Evolutionary conservation across 2,797 vertebrate species (phyloP), one percentile per base, ranked within the genome.

Genomic region (Tachyglossus aculeatus): DNA sequence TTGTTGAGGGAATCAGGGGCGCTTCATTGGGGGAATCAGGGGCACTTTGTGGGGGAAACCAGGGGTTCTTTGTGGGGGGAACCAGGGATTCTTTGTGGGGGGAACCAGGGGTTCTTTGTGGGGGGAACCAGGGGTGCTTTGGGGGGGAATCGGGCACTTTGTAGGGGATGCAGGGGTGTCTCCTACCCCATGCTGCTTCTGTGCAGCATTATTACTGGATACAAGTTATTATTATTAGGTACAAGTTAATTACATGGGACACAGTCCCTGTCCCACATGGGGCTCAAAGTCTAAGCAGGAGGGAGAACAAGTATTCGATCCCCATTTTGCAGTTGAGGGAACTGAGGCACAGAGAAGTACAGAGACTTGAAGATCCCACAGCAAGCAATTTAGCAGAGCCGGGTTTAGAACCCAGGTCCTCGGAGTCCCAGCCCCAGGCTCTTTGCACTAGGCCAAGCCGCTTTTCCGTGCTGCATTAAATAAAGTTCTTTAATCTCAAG

Each of bases 121-220:
- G 24, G 29, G 24, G 27, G 25, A 47, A 16, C 25, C 4, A 16
- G 25, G 45, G 9, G 16, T 27, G 11, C 9, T 29, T 25, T 8
- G 45, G n/a, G n/a, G n/a, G n/a, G n/a, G n/a, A n/a, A n/a, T n/a
- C n/a, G 19, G 21, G 4, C 25, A 25, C 43, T 1, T 2, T 1
- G 14, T 27, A 15, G 1, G 8, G 18, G 18, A 21, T 18, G 9
- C 27, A 19, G 32, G 37, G 18, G 22, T 14, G 5, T n/a, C n/a
- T n/a, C n/a, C n/a, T n/a, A n/a, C n/a, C n/a, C n/a, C n/a, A n/a
- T n/a, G n/a, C n/a, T n/a, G n/a, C n/a, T n/a, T n/a, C n/a, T n/a
- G n/a, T n/a, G n/a, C n/a, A n/a, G n/a, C n/a, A n/a, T n/a, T n/a
- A n/a, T n/a, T n/a, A n/a, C n/a, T n/a, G n/a, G n/a, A n/a, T n/a